Conservation (phyloP, 2,113 vertebrate genomes). For the Scortum barcoo region DNA sequence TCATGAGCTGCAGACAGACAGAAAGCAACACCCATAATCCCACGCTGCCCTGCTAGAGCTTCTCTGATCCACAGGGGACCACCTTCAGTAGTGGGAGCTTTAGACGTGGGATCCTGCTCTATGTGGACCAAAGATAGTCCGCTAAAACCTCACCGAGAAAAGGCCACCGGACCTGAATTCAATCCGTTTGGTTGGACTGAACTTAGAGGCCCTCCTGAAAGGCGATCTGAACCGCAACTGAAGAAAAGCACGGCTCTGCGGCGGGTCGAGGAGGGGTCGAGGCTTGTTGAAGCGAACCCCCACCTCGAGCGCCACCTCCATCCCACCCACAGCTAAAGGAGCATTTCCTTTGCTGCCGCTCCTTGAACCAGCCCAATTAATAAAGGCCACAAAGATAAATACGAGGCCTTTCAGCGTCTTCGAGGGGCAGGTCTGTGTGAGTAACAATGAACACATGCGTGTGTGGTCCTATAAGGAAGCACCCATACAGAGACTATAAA, state of each 20-base stretch:
- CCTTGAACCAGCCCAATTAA: conserved; percentile 62
- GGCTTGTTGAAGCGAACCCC: conserved; percentile 41
- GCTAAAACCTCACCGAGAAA: conserved; percentile 51
- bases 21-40: conserved; percentile 52
- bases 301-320: conserved; percentile 26
- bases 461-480: conserved; percentile 83
- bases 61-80: conserved; percentile 50
- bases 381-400: conserved; percentile 58
- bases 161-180: conserved; percentile 62
- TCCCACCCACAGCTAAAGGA: conserved; percentile 64
- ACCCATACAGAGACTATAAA: conserved; percentile 79
- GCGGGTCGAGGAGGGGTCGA: conserved; percentile 57
- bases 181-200: conserved; percentile 66
- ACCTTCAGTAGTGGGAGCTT: conserved; percentile 42
- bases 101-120: conserved; percentile 44
- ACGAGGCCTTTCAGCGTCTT: conserved; percentile 53
- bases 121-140: conserved; percentile 62
- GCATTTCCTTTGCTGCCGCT: conserved; percentile 38
- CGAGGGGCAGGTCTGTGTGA: conserved; percentile 39
- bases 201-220: conserved; percentile 68
- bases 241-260: conserved; percentile 59
- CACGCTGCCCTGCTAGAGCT: conserved; percentile 37
- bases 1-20: conserved; percentile 43
- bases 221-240: conserved; percentile 60
- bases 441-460: conserved; percentile 63